Conservation (phyloP, 2,888 invertebrate species). For the Phorcus lineatus region DNA sequence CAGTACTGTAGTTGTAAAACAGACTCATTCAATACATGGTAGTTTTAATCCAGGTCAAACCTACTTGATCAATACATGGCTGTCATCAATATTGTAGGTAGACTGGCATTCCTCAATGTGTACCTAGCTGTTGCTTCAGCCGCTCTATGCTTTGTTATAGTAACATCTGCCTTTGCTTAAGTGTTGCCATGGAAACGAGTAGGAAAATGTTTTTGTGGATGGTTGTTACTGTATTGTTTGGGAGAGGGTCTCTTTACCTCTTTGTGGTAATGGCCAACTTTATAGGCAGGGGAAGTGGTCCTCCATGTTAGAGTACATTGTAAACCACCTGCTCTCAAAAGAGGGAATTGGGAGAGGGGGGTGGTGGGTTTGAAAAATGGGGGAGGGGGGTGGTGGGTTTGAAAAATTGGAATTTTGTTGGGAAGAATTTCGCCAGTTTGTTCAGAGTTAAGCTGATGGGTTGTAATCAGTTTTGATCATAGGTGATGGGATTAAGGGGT, state of each 20-base stretch:
- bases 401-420: too few relatives aligned
- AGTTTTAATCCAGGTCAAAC: conserved; percentile 2
- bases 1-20: too few relatives aligned
- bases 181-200: conserved; percentile 19
- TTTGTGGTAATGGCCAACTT: background rate
- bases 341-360: too few relatives aligned
- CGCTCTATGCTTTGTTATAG: background rate
- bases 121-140: background rate
- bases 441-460: too few relatives aligned
- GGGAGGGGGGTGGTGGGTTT: too few relatives aligned
- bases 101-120: background rate
- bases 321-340: too few relatives aligned
- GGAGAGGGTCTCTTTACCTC: background rate
- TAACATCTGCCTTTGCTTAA: conserved; percentile 16
- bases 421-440: too few relatives aligned
- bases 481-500: too few relatives aligned
- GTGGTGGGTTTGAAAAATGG: too few relatives aligned
- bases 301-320: too few relatives aligned
- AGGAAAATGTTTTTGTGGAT: background rate
- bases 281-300: background rate
- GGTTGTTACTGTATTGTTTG: conserved; percentile 2
- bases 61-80: background rate
- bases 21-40: background rate
- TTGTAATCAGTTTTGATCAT: too few relatives aligned
- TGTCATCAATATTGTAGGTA: conserved; percentile 17